Percentiles rank a stretch among this genome's conserved stretches.
Evolutionary conservation across 2,113 vertebrate genomes (phyloP).

Genomic region (Anarrhichthys ocellatus): DNA sequence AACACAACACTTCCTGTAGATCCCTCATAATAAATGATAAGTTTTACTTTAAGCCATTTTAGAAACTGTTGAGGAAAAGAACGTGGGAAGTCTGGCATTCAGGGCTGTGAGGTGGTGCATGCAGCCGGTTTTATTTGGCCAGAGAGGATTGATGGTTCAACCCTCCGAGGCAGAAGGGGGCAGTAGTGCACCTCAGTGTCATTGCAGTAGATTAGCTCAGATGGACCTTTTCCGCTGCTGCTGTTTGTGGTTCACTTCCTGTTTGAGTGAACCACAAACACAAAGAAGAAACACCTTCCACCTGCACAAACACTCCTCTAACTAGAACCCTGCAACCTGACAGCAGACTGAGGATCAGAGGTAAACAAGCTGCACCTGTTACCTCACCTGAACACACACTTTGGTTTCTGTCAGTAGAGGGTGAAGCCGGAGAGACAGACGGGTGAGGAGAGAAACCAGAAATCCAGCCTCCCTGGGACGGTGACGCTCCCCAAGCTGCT

Average conservation of each 20-base stretch:
- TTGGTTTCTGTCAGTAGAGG: too few relatives aligned
- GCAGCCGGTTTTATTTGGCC: background rate
- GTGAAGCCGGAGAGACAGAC: too few relatives aligned
- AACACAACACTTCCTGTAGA: background rate
- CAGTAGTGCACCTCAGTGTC: background rate
- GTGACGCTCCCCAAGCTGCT: too few relatives aligned
- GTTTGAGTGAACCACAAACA: too few relatives aligned
- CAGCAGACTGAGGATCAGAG: background rate
- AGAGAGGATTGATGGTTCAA: background rate
- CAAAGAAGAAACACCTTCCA: too few relatives aligned
- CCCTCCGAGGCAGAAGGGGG: constrained; percentile 5
- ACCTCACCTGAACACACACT: too few relatives aligned
- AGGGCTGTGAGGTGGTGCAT: background rate
- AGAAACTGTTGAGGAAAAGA: background rate
- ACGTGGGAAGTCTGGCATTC: background rate
- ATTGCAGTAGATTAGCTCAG: too few relatives aligned
- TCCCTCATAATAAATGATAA: background rate
- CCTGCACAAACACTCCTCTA: too few relatives aligned
- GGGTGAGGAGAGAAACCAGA: too few relatives aligned
- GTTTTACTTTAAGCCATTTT: background rate
- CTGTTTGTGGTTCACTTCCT: too few relatives aligned
- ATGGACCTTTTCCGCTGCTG: too few relatives aligned
- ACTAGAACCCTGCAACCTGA: background rate
- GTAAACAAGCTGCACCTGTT: background rate
- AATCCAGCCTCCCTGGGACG: too few relatives aligned